A percentile compares a stretch with the other conserved stretches of the same genome.
Conservation (phyloP, 1,140 invertebrate species). For the Fopius arisanus region DNA sequence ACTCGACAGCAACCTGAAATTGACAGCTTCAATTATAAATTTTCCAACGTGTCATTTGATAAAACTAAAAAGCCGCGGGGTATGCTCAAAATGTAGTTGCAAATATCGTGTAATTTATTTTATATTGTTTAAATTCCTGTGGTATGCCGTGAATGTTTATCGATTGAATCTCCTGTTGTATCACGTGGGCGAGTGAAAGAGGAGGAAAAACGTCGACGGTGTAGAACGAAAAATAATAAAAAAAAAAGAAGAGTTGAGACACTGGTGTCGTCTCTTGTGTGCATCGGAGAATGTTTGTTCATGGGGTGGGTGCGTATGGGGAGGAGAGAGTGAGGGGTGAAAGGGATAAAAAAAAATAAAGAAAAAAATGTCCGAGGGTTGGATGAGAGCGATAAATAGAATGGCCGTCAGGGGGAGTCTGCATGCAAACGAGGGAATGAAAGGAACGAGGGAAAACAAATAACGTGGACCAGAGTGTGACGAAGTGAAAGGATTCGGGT, state of each 20-base stretch:
- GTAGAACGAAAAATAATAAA: conserved; percentile 17
- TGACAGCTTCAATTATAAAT: too few relatives aligned
- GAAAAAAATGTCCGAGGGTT: not conserved
- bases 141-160: not conserved
- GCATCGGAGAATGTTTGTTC: conserved; percentile 13
- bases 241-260: conserved; percentile 1
- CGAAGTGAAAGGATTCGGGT: conserved; percentile 7
- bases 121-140: not conserved
- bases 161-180: conserved; percentile 19
- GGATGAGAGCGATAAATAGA: not conserved
- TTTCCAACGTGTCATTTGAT: not conserved
- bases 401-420: conserved; percentile 8
- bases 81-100: conserved; percentile 57
- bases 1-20: too few relatives aligned
- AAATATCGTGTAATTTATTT: conserved; percentile 29
- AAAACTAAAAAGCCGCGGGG: conserved; percentile 50
- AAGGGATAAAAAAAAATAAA: conserved; percentile 5
- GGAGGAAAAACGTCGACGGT: conserved; percentile 19
- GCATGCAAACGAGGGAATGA: conserved; percentile 7
- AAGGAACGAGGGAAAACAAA: conserved; percentile 12
- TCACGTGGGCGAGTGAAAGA: conserved; percentile 14
- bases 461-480: not conserved
- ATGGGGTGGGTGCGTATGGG: not conserved
- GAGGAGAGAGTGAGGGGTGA: not conserved
- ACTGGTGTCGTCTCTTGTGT: conserved; percentile 11